Percentiles rank a stretch among this genome's conserved stretches.
Evolutionary conservation across 2,888 invertebrate species (phyloP).

Genomic region (Acanthoscelides obtectus): DNA sequence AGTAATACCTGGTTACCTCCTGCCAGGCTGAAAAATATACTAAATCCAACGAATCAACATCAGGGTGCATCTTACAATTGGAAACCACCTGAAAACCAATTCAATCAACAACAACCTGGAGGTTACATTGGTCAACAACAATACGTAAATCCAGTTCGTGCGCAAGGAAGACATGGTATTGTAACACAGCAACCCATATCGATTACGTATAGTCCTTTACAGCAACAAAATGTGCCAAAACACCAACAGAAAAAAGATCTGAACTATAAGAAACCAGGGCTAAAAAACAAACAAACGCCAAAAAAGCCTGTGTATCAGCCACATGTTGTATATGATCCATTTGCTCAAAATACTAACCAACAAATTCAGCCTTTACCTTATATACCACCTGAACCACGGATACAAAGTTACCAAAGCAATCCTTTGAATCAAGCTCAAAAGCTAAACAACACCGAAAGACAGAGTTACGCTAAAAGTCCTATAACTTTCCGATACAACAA

Average conservation of each 20-base stretch:
- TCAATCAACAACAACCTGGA: not conserved
- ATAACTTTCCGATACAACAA: not conserved
- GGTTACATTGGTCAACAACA: not conserved
- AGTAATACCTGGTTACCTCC: not conserved
- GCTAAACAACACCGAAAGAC: not conserved
- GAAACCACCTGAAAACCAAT: not conserved
- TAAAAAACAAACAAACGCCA: not conserved
- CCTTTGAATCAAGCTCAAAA: not conserved
- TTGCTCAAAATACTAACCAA: not conserved
- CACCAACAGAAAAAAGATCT: not conserved
- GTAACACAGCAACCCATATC: not conserved
- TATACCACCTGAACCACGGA: not conserved
- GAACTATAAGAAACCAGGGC: not conserved
- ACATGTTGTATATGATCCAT: slow-evolving; percentile 1
- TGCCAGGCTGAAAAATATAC: not conserved
- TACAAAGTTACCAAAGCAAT: not conserved
- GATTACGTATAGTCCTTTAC: not conserved
- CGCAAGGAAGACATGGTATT: not conserved
- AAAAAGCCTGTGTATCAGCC: not conserved
- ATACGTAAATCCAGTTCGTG: not conserved
- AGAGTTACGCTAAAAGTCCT: not conserved
- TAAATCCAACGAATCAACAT: not conserved
- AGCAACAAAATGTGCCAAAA: not conserved
- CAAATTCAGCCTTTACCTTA: not conserved
- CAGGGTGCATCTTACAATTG: not conserved